Conservation (phyloP, 2,797 vertebrate genomes). For the Varecia variegata region DNA sequence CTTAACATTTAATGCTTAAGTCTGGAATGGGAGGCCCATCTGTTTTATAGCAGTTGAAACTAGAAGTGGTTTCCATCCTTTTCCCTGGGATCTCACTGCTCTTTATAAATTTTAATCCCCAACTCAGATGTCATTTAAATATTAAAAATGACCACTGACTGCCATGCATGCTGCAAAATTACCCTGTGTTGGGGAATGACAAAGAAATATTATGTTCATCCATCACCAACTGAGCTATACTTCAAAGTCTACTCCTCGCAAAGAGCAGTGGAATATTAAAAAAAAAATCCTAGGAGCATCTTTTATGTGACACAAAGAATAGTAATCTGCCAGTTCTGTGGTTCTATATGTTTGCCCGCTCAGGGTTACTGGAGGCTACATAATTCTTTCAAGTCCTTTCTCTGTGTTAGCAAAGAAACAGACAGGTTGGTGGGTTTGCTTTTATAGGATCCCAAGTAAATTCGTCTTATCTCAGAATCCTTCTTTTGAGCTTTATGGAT, state of each 20-base stretch:
- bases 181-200: neutral
- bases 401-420: neutral
- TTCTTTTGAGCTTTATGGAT: conserved; percentile 49
- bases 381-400: neutral
- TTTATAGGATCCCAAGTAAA: conserved; percentile 41
- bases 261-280: conserved; percentile 15
- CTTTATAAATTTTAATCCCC: conserved; percentile 49
- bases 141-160: conserved; percentile 49
- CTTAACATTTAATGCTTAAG: neutral
- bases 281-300: neutral
- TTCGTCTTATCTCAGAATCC: conserved; percentile 44
- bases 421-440: neutral
- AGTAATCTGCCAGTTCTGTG: neutral
- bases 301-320: neutral
- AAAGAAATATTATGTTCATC: conserved; percentile 1
- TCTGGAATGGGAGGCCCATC: neutral
- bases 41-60: conserved; percentile 32
- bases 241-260: conserved; percentile 22
- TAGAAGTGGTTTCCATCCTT: neutral
- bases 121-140: conserved; percentile 57
- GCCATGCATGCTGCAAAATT: neutral
- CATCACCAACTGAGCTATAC: neutral
- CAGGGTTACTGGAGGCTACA: neutral
- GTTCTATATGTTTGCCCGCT: neutral
- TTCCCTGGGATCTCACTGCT: neutral